phyloP scores from a whole-genome alignment of 2,797 vertebrate genomes.

The Hylomyscus alleni region DNA sequence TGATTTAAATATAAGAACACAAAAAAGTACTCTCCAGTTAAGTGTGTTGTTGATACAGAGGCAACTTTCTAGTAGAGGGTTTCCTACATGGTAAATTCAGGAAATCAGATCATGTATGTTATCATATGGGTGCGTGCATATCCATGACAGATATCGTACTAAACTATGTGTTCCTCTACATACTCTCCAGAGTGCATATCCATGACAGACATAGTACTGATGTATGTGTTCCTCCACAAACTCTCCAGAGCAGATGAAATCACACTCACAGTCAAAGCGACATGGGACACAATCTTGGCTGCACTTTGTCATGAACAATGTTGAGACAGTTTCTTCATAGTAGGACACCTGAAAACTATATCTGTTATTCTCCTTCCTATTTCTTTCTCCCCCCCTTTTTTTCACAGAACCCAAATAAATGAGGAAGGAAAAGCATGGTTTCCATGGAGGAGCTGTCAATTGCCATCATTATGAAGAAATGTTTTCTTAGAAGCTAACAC shows the following conservation, averaged over 20 bases:
- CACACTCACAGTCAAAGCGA: too few species aligned
- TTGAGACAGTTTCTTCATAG: neutral
- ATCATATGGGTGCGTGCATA: neutral
- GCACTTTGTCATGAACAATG: neutral
- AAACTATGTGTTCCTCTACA: neutral
- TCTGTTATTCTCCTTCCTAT: neutral
- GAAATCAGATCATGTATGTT: neutral
- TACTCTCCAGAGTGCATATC: neutral
- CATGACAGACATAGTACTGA: neutral
- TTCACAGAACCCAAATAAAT: neutral
- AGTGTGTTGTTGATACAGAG: neutral
- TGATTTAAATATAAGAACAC: neutral
- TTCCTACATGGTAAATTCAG: neutral
- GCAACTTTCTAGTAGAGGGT: neutral
- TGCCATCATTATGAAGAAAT: conserved; percentile 24
- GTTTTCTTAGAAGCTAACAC: neutral
- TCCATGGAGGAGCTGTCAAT: neutral
- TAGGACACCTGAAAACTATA: neutral
- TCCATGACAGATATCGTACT: neutral
- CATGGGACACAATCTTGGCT: neutral
- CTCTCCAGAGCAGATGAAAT: neutral
- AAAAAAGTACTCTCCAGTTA: neutral
- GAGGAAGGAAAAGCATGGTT: neutral
- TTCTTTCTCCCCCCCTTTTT: neutral
- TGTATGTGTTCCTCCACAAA: neutral